Conservation (phyloP, 2,888 invertebrate species). For the Xylota sylvarum region DNA sequence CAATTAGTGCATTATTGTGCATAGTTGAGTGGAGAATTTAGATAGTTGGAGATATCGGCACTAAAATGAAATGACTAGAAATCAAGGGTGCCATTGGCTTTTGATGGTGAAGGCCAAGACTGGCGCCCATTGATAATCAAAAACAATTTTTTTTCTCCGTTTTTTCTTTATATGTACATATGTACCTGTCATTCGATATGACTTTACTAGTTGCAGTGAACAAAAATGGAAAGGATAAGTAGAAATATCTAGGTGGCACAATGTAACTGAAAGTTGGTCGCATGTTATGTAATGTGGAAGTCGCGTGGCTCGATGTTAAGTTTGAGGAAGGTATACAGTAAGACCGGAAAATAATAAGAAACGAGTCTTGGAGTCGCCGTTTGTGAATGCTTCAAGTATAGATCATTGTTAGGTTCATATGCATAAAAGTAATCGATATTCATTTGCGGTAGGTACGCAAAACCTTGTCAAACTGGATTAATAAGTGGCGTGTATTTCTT, state of each 20-base stretch:
- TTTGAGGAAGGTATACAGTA: slow-evolving; percentile 10
- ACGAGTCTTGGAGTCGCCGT: too few species aligned
- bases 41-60: slow-evolving; percentile 18
- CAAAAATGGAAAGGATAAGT: slow-evolving; percentile 10
- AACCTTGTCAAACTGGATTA: too few species aligned
- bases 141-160: background rate
- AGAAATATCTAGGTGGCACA: slow-evolving; percentile 11
- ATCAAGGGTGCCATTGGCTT: slow-evolving; percentile 45
- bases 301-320: background rate
- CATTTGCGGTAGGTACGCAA: too few species aligned
- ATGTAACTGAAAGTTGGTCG: slow-evolving; percentile 46
- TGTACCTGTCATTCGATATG: background rate
- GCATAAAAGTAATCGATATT: too few species aligned
- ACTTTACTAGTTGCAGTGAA: background rate
- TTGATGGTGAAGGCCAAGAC: slow-evolving; percentile 46
- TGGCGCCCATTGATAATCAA: background rate
- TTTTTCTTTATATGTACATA: background rate
- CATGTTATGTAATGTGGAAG: slow-evolving; percentile 18
- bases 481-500: too few species aligned
- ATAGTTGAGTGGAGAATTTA: slow-evolving; percentile 22
- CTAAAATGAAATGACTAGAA: slow-evolving; percentile 30
- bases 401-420: too few species aligned
- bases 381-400: too few species aligned
- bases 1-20: slow-evolving; percentile 35
- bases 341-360: background rate